These are phyloP conservation scores for Drosophila kanekoi DNA, from an alignment of 2,888 invertebrate species.

Conservation along the genomic window DNA sequence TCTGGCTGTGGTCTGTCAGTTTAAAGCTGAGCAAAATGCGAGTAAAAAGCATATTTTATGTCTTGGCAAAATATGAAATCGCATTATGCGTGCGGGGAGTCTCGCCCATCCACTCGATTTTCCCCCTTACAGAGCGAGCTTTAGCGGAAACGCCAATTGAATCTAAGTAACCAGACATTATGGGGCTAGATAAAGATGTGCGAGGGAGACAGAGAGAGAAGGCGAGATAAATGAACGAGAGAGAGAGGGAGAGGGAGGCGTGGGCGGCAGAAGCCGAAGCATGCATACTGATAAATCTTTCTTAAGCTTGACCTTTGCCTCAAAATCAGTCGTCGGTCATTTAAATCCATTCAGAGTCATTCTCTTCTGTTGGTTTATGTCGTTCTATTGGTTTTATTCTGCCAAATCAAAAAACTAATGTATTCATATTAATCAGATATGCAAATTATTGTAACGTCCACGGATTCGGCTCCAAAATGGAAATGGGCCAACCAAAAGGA, in stretches of 20 bases:
- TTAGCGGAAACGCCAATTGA: conserved; percentile 79
- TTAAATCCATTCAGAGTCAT: conserved; percentile 52
- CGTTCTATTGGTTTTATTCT: conserved; percentile 29
- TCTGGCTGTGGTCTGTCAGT: conserved; percentile 5
- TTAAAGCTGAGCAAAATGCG: conserved; percentile 38
- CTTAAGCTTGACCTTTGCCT: conserved; percentile 62
- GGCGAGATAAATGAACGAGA: no score
- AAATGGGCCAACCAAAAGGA: conserved; percentile 38
- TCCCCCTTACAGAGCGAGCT: conserved; percentile 27
- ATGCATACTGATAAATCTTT: conserved; percentile 30
- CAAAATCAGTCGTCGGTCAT: conserved; percentile 52
- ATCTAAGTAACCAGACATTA: conserved; percentile 70
- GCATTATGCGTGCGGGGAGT: conserved; percentile 57
- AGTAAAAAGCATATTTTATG: conserved; percentile 71
- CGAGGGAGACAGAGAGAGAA: not conserved
- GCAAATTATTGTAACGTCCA: conserved; percentile 63
- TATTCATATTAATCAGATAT: conserved; percentile 82
- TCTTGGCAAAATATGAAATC: conserved; percentile 68
- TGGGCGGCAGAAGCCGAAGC: no score
- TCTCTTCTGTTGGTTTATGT: conserved; percentile 54
- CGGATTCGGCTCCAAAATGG: conserved; percentile 11
- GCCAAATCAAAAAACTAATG: conserved; percentile 68
- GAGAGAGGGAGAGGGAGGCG: conserved; percentile 4
- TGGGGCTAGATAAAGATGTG: conserved; percentile 35
- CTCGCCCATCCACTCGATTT: not conserved